These are phyloP conservation scores for Sarcophaga rosellei DNA, from an alignment of 2,888 invertebrate species.

Conservation along the genomic window DNA sequence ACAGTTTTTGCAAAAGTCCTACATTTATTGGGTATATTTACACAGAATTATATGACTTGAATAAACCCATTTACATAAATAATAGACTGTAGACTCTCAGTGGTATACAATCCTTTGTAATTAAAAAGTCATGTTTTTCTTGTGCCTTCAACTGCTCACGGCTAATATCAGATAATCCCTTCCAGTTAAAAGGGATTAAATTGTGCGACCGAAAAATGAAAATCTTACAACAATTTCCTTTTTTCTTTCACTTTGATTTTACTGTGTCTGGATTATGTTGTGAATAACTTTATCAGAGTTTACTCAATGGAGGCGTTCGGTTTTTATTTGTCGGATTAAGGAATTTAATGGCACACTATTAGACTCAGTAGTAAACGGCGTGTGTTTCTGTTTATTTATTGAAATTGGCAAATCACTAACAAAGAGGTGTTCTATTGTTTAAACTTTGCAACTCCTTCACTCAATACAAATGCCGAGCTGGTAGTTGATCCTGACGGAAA, in stretches of 20 bases:
- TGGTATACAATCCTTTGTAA: constrained; percentile 10
- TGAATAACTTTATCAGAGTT: constrained; percentile 70
- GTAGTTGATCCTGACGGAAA: constrained; percentile 49
- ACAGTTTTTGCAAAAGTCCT: constrained; percentile 11
- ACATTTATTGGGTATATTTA: background rate
- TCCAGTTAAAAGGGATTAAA: constrained; percentile 75
- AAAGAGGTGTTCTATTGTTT: constrained; percentile 79
- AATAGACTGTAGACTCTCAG: background rate
- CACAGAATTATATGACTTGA: constrained; percentile 22
- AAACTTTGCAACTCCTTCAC: constrained; percentile 77
- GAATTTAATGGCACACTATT: constrained; percentile 22
- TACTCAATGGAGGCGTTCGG: constrained; percentile 66
- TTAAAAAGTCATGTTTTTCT: constrained; percentile 29
- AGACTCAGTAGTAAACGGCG: background rate
- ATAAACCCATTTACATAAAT: constrained; percentile 37
- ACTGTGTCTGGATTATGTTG: background rate
- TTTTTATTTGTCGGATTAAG: constrained; percentile 71
- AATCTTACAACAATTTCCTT: background rate
- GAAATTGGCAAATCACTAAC: constrained; percentile 51
- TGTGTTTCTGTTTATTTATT: background rate
- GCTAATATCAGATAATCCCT: constrained; percentile 79
- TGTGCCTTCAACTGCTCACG: constrained; percentile 73
- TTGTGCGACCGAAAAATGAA: constrained; percentile 47
- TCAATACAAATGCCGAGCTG: constrained; percentile 35
- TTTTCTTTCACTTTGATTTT: background rate